Evolutionary conservation across 2,113 vertebrate species (phyloP).

Genomic region (Stigmatopora argus): DNA sequence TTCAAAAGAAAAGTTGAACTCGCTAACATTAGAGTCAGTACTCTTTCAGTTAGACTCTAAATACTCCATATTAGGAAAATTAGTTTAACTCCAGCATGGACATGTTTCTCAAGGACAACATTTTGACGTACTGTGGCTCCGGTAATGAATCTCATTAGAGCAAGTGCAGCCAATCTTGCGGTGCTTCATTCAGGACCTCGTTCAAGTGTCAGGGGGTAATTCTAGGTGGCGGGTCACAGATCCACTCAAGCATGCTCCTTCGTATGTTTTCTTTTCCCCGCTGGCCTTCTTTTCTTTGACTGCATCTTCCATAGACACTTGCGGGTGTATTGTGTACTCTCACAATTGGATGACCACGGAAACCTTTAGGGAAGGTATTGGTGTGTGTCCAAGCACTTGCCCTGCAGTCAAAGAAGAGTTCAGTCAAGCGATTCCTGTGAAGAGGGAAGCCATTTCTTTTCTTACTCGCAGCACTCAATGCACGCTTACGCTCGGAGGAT

Average conservation of each 20-base stretch:
- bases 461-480: slow-evolving; percentile 27
- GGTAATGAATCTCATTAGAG: neutral
- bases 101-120: neutral
- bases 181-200: slow-evolving; percentile 3
- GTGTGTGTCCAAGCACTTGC: slow-evolving; percentile 41
- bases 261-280: slow-evolving; percentile 24
- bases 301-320: slow-evolving; percentile 1
- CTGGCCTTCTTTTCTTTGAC: slow-evolving; percentile 33
- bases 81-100: neutral
- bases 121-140: neutral
- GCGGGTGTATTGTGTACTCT: slow-evolving; percentile 5
- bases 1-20: too few relatives aligned
- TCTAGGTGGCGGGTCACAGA: slow-evolving; percentile 62
- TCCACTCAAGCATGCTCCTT: slow-evolving; percentile 42
- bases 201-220: slow-evolving; percentile 65
- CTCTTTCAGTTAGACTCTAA: too few relatives aligned
- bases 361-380: slow-evolving; percentile 27
- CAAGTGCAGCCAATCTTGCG: neutral
- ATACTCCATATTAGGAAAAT: neutral
- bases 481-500: slow-evolving; percentile 22
- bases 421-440: slow-evolving; percentile 37
- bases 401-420: slow-evolving; percentile 36
- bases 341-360: slow-evolving; percentile 15
- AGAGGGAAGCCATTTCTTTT: slow-evolving; percentile 31
- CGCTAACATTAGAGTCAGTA: too few relatives aligned